phyloP scores from a whole-genome alignment of 2,888 invertebrate genomes.

The Lithosia quadra region DNA sequence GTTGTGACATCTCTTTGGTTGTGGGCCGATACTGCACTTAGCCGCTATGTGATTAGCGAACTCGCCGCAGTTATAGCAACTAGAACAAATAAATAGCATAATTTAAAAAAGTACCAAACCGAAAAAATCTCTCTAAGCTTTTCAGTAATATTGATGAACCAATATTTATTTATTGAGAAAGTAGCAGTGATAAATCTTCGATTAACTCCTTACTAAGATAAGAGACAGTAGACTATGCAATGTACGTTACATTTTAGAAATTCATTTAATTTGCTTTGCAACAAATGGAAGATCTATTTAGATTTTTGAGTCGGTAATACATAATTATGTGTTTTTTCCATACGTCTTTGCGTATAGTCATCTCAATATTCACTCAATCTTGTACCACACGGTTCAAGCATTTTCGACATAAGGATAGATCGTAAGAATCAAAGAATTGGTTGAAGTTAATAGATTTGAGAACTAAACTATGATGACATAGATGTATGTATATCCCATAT shows the following conservation, averaged over 20 bases:
- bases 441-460: too few relatives aligned
- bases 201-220: neutral
- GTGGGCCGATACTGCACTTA: constrained; percentile 94
- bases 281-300: neutral
- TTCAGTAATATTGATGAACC: neutral
- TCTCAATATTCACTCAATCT: too few relatives aligned
- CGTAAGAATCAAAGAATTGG: too few relatives aligned
- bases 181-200: constrained; percentile 5
- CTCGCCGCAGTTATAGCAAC: constrained; percentile 97
- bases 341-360: too few relatives aligned
- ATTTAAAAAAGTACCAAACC: neutral
- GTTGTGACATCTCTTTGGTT: constrained; percentile 96
- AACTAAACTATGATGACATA: too few relatives aligned
- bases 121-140: neutral
- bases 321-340: too few relatives aligned
- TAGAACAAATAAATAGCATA: constrained; percentile 66
- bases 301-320: too few relatives aligned
- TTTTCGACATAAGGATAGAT: too few relatives aligned
- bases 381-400: too few relatives aligned
- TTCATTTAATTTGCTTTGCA: too few relatives aligned
- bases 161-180: neutral
- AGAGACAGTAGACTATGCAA: neutral
- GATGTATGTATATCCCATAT: too few relatives aligned
- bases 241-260: neutral
- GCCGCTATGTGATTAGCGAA: constrained; percentile 97